phyloP scores from a whole-genome alignment of 2,797 vertebrate genomes.

The Tarsius wallacei region DNA sequence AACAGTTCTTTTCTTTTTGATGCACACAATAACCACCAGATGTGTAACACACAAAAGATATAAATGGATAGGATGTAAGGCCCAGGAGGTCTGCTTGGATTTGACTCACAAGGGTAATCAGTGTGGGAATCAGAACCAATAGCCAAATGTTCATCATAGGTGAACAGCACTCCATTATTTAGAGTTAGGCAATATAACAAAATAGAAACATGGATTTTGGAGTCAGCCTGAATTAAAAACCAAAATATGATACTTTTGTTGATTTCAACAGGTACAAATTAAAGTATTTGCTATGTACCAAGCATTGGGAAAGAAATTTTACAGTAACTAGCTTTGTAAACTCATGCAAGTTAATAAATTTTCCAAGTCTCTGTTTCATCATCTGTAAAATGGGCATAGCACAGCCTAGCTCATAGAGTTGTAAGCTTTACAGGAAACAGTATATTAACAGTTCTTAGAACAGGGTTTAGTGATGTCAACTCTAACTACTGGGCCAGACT shows the following conservation, averaged over 20 bases:
- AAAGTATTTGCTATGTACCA: neutral
- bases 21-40: neutral
- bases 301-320: neutral
- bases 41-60: neutral
- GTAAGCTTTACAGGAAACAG: neutral
- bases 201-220: neutral
- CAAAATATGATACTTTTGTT: neutral
- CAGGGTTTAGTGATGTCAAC: neutral
- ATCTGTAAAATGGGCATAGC: neutral
- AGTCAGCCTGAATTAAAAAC: neutral
- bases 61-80: neutral
- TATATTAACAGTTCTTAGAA: neutral
- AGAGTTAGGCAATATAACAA: neutral
- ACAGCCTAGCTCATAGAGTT: neutral
- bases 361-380: neutral
- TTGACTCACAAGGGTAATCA: neutral
- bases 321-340: neutral
- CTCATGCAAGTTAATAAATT: neutral
- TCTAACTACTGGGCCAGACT: neutral
- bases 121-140: neutral
- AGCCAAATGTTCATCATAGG: neutral
- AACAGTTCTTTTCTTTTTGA: neutral
- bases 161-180: neutral
- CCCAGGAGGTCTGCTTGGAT: neutral
- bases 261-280: neutral